Evolutionary conservation across 2,797 vertebrate species (phyloP).

Genomic region (Falco concolor): DNA sequence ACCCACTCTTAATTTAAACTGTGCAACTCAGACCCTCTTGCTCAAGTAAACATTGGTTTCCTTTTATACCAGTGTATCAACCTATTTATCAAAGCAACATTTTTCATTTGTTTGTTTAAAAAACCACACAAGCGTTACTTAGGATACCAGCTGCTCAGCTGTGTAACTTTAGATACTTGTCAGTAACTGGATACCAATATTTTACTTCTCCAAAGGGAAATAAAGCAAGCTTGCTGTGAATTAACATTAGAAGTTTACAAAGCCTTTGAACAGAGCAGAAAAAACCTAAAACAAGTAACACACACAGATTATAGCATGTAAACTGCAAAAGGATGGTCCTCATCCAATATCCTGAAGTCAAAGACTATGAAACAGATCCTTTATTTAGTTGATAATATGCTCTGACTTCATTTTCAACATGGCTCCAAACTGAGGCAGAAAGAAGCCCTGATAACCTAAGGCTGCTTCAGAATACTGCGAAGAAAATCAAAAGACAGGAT

Average conservation of each 20-base stretch:
- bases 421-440: background rate
- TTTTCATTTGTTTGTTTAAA: background rate
- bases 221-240: background rate
- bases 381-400: background rate
- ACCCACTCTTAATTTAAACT: background rate
- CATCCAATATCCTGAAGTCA: background rate
- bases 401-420: background rate
- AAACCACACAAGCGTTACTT: background rate
- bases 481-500: background rate
- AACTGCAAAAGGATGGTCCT: background rate
- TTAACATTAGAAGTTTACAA: background rate
- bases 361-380: background rate
- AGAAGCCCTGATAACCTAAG: background rate
- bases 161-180: background rate
- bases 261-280: background rate
- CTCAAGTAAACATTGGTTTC: background rate
- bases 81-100: background rate
- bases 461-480: background rate
- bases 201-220: background rate
- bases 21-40: background rate
- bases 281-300: background rate
- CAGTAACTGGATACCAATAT: background rate
- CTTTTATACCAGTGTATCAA: background rate
- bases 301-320: rapidly evolving
- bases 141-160: background rate